Percentiles rank a stretch among this genome's conserved stretches.
Evolutionary conservation across 1,140 invertebrate genomes (phyloP).

Genomic region (Pissodes strobi): DNA sequence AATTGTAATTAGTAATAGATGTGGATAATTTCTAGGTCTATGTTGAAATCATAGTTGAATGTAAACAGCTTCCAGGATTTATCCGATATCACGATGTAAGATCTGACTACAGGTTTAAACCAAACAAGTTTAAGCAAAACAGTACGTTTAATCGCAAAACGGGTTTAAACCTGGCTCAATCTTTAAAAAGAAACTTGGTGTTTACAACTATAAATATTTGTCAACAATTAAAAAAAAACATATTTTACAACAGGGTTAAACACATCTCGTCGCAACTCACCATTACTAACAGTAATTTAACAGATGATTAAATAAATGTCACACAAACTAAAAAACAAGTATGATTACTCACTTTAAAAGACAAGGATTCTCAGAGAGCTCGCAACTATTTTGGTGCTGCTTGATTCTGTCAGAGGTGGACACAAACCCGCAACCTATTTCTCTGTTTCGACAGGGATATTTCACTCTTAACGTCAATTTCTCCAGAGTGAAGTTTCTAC

Average conservation of each 20-base stretch:
- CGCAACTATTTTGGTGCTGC: conserved; percentile 20
- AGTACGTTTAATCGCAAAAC: no score
- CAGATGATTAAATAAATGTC: no score
- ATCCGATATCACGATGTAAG: no score
- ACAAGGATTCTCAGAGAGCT: conserved; percentile 17
- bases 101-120: no score
- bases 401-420: conserved; percentile 30
- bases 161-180: no score
- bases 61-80: no score
- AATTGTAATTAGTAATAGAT: no score
- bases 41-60: no score
- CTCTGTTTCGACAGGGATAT: conserved; percentile 33
- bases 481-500: conserved; percentile 59
- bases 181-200: no score
- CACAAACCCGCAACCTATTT: conserved; percentile 27
- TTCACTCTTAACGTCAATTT: conserved; percentile 29
- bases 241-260: not conserved
- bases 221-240: not conserved
- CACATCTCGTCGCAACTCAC: not conserved
- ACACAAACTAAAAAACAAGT: not conserved
- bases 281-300: no score
- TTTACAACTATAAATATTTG: not conserved
- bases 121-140: no score
- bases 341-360: conserved; percentile 12
- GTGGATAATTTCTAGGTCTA: no score